These are phyloP conservation scores for Scaptomyza cyrtandrae DNA, from an alignment of 2,888 invertebrate species.

Conservation along the genomic window DNA sequence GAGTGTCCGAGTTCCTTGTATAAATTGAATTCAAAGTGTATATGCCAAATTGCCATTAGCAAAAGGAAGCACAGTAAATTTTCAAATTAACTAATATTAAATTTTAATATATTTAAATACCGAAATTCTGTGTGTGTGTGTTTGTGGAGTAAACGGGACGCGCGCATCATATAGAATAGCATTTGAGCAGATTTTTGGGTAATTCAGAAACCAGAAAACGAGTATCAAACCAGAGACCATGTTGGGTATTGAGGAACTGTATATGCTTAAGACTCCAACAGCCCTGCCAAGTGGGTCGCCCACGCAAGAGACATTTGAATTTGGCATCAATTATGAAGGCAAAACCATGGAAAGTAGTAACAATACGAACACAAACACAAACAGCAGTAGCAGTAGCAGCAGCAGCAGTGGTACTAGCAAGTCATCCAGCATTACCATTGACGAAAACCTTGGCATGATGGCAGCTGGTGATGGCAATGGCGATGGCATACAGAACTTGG, in stretches of 20 bases:
- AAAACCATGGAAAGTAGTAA: slow-evolving; percentile 23
- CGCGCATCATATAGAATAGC: slow-evolving; percentile 5
- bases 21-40: slow-evolving; percentile 54
- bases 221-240: slow-evolving; percentile 34
- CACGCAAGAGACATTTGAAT: slow-evolving; percentile 66
- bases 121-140: slow-evolving; percentile 32
- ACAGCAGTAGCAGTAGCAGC: slow-evolving; percentile 9
- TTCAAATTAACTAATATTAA: slow-evolving; percentile 54
- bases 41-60: slow-evolving; percentile 39
- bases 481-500: slow-evolving; percentile 62
- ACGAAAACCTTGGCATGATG: slow-evolving; percentile 61
- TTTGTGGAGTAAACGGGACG: slow-evolving; percentile 18
- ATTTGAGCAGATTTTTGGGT: slow-evolving; percentile 15
- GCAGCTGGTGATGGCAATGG: slow-evolving; percentile 55
- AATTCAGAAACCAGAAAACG: slow-evolving; percentile 4
- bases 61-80: slow-evolving; percentile 59
- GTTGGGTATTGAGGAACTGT: slow-evolving; percentile 65
- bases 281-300: slow-evolving; percentile 60
- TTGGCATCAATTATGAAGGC: slow-evolving; percentile 59
- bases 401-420: slow-evolving; percentile 13
- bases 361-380: not conserved
- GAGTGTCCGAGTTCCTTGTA: slow-evolving; percentile 43
- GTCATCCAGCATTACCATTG: slow-evolving; percentile 41
- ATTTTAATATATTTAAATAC: slow-evolving; percentile 22
- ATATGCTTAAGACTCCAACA: slow-evolving; percentile 53